Evolutionary conservation across 2,888 invertebrate species (phyloP).

Genomic region (Drosophila seclusa): DNA sequence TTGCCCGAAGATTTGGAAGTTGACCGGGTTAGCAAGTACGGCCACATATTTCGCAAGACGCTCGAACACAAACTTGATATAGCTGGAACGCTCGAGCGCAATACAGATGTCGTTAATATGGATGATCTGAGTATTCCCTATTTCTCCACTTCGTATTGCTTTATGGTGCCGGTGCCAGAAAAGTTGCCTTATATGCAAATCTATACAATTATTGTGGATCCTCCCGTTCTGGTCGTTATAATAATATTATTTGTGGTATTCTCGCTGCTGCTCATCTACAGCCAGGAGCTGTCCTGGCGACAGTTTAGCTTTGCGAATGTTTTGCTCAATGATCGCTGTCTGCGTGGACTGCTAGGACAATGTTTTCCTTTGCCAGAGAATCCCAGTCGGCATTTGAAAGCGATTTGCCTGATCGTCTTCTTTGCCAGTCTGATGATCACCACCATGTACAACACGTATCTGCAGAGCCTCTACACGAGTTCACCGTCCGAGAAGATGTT

Average conservation of each 20-base stretch:
- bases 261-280: slow-evolving; percentile 55
- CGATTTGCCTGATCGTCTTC: slow-evolving; percentile 46
- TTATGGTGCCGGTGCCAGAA: slow-evolving; percentile 59
- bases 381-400: slow-evolving; percentile 33
- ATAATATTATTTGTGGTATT: slow-evolving; percentile 37
- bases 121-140: slow-evolving; percentile 55
- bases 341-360: slow-evolving; percentile 69
- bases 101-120: not conserved
- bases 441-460: slow-evolving; percentile 65
- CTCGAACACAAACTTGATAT: slow-evolving; percentile 42
- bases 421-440: slow-evolving; percentile 65
- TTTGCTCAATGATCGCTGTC: slow-evolving; percentile 61
- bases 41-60: slow-evolving; percentile 3
- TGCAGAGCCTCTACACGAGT: slow-evolving; percentile 57
- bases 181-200: slow-evolving; percentile 43
- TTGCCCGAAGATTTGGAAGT: slow-evolving; percentile 2
- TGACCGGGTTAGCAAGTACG: not conserved
- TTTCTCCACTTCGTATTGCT: slow-evolving; percentile 37
- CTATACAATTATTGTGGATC: slow-evolving; percentile 46
- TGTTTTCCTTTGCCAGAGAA: slow-evolving; percentile 53
- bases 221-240: slow-evolving; percentile 27
- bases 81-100: slow-evolving; percentile 23
- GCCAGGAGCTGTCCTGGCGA: slow-evolving; percentile 37
- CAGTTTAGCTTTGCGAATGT: slow-evolving; percentile 38
- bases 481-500: slow-evolving; percentile 31